phyloP scores from a whole-genome alignment of 2,888 invertebrate species.

The Megamerina dolium region DNA sequence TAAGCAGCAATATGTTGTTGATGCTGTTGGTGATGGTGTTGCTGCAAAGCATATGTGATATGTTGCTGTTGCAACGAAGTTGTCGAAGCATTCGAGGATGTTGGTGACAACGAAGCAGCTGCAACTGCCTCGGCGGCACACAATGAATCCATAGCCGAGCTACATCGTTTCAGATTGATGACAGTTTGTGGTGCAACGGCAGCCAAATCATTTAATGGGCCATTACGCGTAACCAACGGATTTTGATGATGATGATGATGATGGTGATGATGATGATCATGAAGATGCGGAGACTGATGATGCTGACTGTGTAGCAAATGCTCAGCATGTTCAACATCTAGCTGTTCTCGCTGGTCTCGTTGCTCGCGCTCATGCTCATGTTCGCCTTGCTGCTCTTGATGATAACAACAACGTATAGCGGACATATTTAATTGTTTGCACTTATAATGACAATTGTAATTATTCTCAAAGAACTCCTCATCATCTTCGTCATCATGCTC shows the following conservation, averaged over 20 bases:
- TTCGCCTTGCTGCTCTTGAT: conserved; percentile 16
- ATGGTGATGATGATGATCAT: conserved; percentile 19
- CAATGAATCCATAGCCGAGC: conserved; percentile 26
- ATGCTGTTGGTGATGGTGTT: conserved; percentile 14
- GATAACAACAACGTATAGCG: conserved; percentile 38
- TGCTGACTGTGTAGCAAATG: conserved; percentile 22
- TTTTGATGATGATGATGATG: conserved; percentile 25
- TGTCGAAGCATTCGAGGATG: conserved; percentile 27
- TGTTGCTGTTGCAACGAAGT: conserved; percentile 27
- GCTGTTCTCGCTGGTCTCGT: too few species aligned
- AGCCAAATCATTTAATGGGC: conserved; percentile 22
- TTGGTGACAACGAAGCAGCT: conserved; percentile 35
- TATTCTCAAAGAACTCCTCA: conserved; percentile 27
- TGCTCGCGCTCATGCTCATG: conserved; percentile 20
- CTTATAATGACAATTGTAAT: conserved; percentile 42
- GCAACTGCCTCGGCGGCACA: conserved; percentile 32
- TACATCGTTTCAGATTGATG: conserved; percentile 35
- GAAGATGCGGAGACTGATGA: too few species aligned
- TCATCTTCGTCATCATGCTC: conserved; percentile 21
- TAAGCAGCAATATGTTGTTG: background rate
- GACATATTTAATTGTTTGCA: conserved; percentile 33
- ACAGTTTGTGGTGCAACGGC: conserved; percentile 27
- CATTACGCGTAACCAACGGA: conserved; percentile 25
- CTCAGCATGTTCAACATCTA: conserved; percentile 22
- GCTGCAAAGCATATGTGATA: conserved; percentile 25